Evolutionary conservation across 92 coral and sea anemone species (phyloP).

Genomic region (Bergia puertoricense): DNA sequence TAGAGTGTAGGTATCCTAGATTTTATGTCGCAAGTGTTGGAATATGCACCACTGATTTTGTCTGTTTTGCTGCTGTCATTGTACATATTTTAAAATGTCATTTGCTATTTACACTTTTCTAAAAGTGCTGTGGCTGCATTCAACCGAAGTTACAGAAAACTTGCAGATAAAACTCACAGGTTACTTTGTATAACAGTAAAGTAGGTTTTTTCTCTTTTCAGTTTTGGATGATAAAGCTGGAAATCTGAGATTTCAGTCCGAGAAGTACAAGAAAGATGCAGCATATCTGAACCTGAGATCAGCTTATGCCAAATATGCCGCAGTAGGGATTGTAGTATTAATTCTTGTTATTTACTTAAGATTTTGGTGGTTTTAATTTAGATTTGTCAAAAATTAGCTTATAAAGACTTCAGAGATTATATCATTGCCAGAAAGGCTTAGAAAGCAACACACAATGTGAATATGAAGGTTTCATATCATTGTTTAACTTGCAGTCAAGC

Average conservation of each 20-base stretch:
- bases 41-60: too few species aligned
- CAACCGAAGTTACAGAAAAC: neutral
- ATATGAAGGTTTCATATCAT: too few species aligned
- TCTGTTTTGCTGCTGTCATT: too few species aligned
- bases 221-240: conserved; percentile 99
- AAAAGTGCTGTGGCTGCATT: too few species aligned
- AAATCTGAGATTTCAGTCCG: conserved; percentile 93
- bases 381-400: neutral
- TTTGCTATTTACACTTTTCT: too few species aligned
- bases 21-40: too few species aligned
- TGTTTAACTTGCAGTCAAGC: neutral
- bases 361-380: conserved; percentile 90
- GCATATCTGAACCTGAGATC: conserved; percentile 93
- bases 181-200: neutral
- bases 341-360: conserved; percentile 89
- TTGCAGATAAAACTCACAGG: neutral
- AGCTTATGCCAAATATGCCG: conserved; percentile 97
- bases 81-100: too few species aligned
- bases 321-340: conserved; percentile 83
- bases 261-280: conserved; percentile 98
- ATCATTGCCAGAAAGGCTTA: neutral
- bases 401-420: neutral
- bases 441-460: neutral
- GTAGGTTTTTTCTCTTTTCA: conserved; percentile 38
- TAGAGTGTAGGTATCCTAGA: too few species aligned